Conservation (phyloP, 2,797 vertebrate genomes). For the Pangasius macronema region DNA sequence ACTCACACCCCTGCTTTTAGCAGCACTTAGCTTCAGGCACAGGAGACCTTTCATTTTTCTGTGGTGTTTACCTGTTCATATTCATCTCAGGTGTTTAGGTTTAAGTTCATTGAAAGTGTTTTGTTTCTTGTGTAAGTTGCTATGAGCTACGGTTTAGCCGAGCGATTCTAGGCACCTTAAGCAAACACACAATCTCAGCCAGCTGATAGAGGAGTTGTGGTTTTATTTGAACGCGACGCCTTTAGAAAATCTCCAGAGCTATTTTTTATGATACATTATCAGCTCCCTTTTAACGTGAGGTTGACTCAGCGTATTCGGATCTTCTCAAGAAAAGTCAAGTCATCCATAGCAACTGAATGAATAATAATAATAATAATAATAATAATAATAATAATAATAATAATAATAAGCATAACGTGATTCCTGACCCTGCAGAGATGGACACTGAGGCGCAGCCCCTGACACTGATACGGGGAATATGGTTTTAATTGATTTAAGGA, state of each 20-base stretch:
- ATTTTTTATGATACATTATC: slow-evolving; percentile 17
- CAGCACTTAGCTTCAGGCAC: not conserved
- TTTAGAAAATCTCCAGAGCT: not conserved
- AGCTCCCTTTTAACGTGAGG: not conserved
- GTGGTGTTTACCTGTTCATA: not conserved
- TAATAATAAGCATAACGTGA: not conserved
- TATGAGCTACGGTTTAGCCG: not conserved
- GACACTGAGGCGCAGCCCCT: not conserved
- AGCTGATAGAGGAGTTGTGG: not conserved
- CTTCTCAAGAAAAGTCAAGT: not conserved
- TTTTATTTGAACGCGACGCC: slow-evolving; percentile 3
- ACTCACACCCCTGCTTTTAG: not conserved
- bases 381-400: not conserved
- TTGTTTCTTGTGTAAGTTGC: not conserved
- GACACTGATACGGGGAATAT: not conserved
- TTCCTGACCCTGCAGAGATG: not conserved
- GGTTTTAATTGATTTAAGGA: not conserved
- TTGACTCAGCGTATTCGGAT: not conserved
- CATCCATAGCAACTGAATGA: not conserved
- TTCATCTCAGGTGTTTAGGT: not conserved
- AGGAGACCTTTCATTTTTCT: too few relatives aligned
- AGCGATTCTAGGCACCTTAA: not conserved
- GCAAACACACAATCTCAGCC: not conserved
- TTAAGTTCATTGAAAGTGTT: not conserved
- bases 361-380: not conserved